Evolutionary conservation across 64 coral and sea anemone species (phyloP), one percentile per base, ranked within the genome.

Genomic region (Dendronephthya gigantea): DNA sequence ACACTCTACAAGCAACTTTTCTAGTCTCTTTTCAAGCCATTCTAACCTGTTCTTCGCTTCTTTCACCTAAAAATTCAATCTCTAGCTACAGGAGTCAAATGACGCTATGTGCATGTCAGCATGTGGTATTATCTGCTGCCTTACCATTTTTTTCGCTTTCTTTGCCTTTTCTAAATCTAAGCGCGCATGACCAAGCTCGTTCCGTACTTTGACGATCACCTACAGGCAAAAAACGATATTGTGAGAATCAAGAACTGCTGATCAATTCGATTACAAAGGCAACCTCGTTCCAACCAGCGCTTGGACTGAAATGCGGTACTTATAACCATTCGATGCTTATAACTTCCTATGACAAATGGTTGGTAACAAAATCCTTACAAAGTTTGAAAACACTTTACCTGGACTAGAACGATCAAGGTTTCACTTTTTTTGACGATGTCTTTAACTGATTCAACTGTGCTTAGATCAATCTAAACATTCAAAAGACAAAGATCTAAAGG

Each of bases 151-250:
- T 68, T 87, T 92, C 39, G 81, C 41, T 81, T 90, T 97, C 39
- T 91, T 83, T 14, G 92, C 89, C 58, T 93, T 86, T 82, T 97
- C 94, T 58, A 97, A 84, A 59, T 97, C 94, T 55, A 97, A 49
- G 48, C 91, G 88, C 68, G 92, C 94, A 91, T 93, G 86, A 58
- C 92, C 94, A 84, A 97, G 92, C 83, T 97, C 94, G 85, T 97
- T 97, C 8, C 94, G 89, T 40, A 97, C 90, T 85, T 97, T 97
- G 86, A 97, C 93, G n/a, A 92, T 35, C 16, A 92, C 87, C 90
- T 92, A 39, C 36, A n/a, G 2, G 39, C 74, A 62, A 47, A 55
- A 29, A 48, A 68, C 19, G 15, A 82, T 43, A 87, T 40, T n/a
- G n/a, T n/a, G n/a, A n/a, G 0, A 56, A 85, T 11, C 4, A 38